A percentile compares a stretch with the other conserved stretches of the same genome.
phyloP scores from a whole-genome alignment of 2,888 invertebrate species.

The Magallana nippona region DNA sequence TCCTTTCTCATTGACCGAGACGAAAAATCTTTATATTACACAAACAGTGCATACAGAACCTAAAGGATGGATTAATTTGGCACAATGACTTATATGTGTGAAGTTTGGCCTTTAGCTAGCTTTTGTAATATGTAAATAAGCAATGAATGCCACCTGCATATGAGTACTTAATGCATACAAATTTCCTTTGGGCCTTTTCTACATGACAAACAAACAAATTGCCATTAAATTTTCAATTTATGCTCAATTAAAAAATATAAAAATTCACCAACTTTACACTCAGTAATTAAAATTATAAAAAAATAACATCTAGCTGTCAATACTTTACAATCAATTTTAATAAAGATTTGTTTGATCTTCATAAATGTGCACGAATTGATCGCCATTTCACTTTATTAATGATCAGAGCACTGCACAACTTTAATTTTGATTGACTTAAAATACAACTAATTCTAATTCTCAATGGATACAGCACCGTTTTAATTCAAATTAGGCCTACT shows the following conservation, averaged over 20 bases:
- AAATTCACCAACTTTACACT: too few relatives aligned
- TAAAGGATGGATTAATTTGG: too few relatives aligned
- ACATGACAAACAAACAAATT: too few relatives aligned
- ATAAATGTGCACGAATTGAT: neutral
- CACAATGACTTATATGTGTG: too few relatives aligned
- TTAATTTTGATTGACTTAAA: neutral
- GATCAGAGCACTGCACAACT: neutral
- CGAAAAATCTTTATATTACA: too few relatives aligned
- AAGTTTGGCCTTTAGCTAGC: too few relatives aligned
- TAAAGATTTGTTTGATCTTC: neutral
- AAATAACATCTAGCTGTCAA: neutral
- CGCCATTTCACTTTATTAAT: neutral
- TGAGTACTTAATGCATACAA: neutral
- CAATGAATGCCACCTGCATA: conserved; percentile 4
- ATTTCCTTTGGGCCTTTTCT: neutral
- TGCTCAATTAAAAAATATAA: too few relatives aligned
- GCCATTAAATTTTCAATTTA: too few relatives aligned
- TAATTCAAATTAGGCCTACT: conserved; percentile 24
- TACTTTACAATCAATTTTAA: neutral
- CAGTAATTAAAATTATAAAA: too few relatives aligned
- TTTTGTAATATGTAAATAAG: neutral
- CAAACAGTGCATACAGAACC: too few relatives aligned
- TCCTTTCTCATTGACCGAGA: too few relatives aligned
- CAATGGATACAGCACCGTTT: neutral
- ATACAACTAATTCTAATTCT: neutral